A percentile compares a stretch with the other conserved stretches of the same genome.
Evolutionary conservation across 2,797 vertebrate genomes (phyloP).

Genomic region (Manis pentadactyla): DNA sequence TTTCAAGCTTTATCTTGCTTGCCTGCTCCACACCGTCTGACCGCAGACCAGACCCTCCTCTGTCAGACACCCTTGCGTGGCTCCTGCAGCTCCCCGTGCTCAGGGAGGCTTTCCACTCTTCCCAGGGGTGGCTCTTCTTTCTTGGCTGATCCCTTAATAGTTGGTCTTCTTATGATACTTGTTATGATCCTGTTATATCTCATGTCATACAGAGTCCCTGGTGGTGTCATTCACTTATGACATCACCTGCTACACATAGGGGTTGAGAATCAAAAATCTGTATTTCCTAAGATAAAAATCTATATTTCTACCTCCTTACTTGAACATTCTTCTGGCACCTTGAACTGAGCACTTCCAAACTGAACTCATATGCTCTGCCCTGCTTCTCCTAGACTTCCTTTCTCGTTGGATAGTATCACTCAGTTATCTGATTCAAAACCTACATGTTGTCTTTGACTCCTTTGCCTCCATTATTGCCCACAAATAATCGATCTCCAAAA

Average conservation of each 20-base stretch:
- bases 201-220: neutral
- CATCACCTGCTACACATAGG: neutral
- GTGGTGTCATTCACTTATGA: neutral
- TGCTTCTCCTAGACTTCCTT: neutral
- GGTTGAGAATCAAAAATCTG: neutral
- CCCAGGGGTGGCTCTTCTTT: neutral
- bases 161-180: neutral
- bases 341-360: neutral
- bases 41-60: neutral
- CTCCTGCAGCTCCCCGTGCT: neutral
- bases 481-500: neutral
- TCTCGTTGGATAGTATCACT: neutral
- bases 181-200: neutral
- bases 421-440: neutral
- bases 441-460: neutral
- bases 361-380: neutral
- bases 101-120: neutral
- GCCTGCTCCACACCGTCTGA: neutral
- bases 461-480: neutral
- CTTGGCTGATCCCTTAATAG: neutral
- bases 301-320: neutral
- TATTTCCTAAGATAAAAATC: neutral
- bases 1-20: conserved; percentile 62
- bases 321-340: neutral
- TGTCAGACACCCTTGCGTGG: conserved; percentile 22